A percentile compares a stretch with the other conserved stretches of the same genome.
Evolutionary conservation across 2,888 invertebrate species (phyloP).

Genomic region (Acutogordius australiensis): DNA sequence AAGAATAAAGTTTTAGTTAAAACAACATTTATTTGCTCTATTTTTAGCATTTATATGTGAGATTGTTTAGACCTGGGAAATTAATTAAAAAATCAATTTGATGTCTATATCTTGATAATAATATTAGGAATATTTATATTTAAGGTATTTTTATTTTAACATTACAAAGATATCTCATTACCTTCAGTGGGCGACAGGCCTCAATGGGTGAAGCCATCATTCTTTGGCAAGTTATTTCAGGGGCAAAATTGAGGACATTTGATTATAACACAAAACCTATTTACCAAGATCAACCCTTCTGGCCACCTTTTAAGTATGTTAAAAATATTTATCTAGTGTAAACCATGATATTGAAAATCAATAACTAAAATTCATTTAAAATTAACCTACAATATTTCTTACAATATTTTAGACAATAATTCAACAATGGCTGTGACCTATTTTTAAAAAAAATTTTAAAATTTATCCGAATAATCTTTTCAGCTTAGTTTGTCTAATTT

Average conservation of each 20-base stretch:
- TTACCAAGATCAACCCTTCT: constrained; percentile 33
- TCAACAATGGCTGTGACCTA: too few species aligned
- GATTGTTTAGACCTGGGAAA: neutral
- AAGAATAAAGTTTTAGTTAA: too few species aligned
- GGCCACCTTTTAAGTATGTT: constrained; percentile 67
- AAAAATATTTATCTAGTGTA: too few species aligned
- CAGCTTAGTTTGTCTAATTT: too few species aligned
- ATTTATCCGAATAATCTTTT: too few species aligned
- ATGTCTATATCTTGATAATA: neutral
- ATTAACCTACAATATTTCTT: too few species aligned
- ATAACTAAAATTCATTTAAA: too few species aligned
- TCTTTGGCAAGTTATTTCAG: constrained; percentile 86
- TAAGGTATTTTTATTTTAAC: neutral
- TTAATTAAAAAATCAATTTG: neutral
- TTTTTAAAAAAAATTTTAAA: too few species aligned
- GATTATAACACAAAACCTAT: constrained; percentile 32
- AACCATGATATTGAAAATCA: too few species aligned
- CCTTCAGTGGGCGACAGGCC: constrained; percentile 42
- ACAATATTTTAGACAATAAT: too few species aligned
- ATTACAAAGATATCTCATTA: constrained; percentile 52
- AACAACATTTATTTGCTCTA: neutral
- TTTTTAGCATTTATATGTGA: neutral
- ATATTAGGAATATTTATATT: neutral
- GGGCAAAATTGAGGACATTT: constrained; percentile 65
- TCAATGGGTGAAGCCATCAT: constrained; percentile 34